phyloP scores from a whole-genome alignment of 2,888 invertebrate species.

The Mythimna pallens region DNA sequence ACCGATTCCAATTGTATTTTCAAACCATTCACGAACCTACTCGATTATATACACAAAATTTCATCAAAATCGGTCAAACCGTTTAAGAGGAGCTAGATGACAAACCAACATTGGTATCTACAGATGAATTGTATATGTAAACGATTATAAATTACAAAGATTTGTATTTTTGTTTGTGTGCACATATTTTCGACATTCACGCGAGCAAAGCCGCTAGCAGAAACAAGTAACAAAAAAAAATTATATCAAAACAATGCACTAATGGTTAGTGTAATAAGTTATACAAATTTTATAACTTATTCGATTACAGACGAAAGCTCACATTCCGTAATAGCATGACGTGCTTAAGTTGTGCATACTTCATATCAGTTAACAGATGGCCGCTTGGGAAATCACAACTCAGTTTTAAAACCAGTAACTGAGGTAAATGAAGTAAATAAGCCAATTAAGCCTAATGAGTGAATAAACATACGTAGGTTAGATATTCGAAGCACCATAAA shows the following conservation, averaged over 20 bases:
- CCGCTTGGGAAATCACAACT: conserved; percentile 21
- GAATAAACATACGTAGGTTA: conserved; percentile 42
- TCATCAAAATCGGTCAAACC: too few species aligned
- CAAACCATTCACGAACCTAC: too few species aligned
- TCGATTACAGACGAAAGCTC: conserved; percentile 1
- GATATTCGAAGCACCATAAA: conserved; percentile 73
- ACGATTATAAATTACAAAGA: too few species aligned
- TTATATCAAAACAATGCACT: neutral
- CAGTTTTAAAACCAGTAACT: neutral
- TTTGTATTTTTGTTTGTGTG: too few species aligned
- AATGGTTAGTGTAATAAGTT: neutral
- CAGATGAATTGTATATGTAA: too few species aligned
- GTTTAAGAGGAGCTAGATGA: too few species aligned
- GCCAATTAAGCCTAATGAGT: conserved; percentile 7
- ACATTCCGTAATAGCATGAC: conserved; percentile 12
- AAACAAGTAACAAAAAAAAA: too few species aligned
- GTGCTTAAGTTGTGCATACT: conserved; percentile 30
- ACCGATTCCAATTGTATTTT: too few species aligned
- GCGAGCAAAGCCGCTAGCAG: too few species aligned
- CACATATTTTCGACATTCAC: too few species aligned
- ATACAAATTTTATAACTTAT: neutral
- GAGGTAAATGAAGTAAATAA: neutral
- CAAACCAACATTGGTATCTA: too few species aligned
- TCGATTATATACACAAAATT: too few species aligned
- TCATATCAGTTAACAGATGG: conserved; percentile 6